These are phyloP conservation scores for Caenorhabditis elegans DNA, from an alignment of 1,140 invertebrate species.

Conservation along the genomic window WBcel235 BX284606.5:10671501-10672000, in stretches of 20 bases:
- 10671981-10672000: slow-evolving; percentile 64
- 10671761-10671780: slow-evolving; percentile 57
- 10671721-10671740: not conserved
- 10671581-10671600: slow-evolving; percentile 64
- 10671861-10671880: slow-evolving; percentile 56
- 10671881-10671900: slow-evolving; percentile 58
- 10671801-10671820: slow-evolving; percentile 63
- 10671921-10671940: slow-evolving; percentile 49
- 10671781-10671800: slow-evolving; percentile 62
- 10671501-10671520: slow-evolving; percentile 58
- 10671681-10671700: slow-evolving; percentile 63
- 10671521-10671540: no score
- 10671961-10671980: slow-evolving; percentile 60
- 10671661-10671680: slow-evolving; percentile 66
- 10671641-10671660: slow-evolving; percentile 57
- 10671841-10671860: slow-evolving; percentile 66
- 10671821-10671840: slow-evolving; percentile 58
- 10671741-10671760: slow-evolving; percentile 32
- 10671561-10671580: no score
- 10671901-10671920: slow-evolving; percentile 64
- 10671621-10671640: slow-evolving; percentile 61
- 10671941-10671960: not conserved
- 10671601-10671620: slow-evolving; percentile 62
- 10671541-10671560: no score
- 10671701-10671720: slow-evolving; percentile 57